phyloP scores from a whole-genome alignment of 2,888 invertebrate genomes.

The Sesia apiformis region DNA sequence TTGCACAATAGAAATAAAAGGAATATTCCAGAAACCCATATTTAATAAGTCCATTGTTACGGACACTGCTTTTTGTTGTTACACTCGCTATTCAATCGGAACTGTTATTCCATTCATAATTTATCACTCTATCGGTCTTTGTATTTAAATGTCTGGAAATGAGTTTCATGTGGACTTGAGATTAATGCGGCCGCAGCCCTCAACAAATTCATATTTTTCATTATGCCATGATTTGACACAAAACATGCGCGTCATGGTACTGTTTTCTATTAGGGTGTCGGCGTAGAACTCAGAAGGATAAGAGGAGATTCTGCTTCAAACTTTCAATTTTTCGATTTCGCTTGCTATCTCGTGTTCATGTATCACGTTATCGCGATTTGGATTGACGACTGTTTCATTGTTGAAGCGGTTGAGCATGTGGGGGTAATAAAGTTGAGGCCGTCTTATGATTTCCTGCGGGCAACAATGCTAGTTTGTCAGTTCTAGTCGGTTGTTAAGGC shows the following conservation, averaged over 20 bases:
- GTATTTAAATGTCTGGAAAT: conserved; percentile 59
- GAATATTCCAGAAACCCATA: conserved; percentile 49
- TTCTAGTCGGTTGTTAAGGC: conserved; percentile 54
- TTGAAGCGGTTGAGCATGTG: background rate
- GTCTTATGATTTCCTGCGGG: conserved; percentile 51
- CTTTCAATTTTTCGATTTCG: background rate
- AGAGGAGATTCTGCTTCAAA: conserved; percentile 6
- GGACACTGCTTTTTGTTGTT: conserved; percentile 48
- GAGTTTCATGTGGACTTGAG: conserved; percentile 45
- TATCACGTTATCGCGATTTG: background rate
- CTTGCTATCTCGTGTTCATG: background rate
- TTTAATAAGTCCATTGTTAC: conserved; percentile 63
- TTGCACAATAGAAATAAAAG: conserved; percentile 38
- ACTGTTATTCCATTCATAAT: conserved; percentile 64
- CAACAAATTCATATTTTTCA: conserved; percentile 56
- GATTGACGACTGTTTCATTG: background rate
- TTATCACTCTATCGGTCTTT: conserved; percentile 63
- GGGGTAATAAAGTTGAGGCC: conserved; percentile 46
- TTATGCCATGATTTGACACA: conserved; percentile 58
- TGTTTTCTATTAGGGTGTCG: conserved; percentile 43
- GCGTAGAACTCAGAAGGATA: conserved; percentile 24
- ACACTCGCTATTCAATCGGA: conserved; percentile 37
- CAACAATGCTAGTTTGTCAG: conserved; percentile 60
- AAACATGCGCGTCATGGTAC: conserved; percentile 49
- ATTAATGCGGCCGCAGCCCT: conserved; percentile 41